Base-by-base conservation (phyloP, 2,888 invertebrate genomes). In the Melinaea marsaeus region DNA sequence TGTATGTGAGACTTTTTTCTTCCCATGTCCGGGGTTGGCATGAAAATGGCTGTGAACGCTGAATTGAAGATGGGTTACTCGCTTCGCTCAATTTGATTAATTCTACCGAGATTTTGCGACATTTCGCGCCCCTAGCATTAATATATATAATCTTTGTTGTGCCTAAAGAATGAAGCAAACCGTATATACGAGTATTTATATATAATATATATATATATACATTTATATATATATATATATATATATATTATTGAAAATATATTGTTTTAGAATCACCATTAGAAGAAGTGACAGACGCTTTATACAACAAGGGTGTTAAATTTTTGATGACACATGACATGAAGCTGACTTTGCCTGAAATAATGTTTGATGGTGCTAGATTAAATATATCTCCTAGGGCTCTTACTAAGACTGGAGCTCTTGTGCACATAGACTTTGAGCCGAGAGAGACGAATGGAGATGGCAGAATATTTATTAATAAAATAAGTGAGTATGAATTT, bases 241-340 rank as follows among this genome's bases (percentile, higher is more conserved):
- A 13, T 13, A 51, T 51, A 32, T 22, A n/a, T 51, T 51, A 4
- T 32, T 9, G 3, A 32, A 9, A 51, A 4, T 7, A 22, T 13
- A 59, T 70, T 56, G 58, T 84, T 80, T 1, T 85, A 88, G 93
- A 92, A 80, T 91, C 93, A 32, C 94, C 94, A n/a, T 81, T 96
- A 61, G 94, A 95, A 85, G 95, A 95, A 85, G 93, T 96, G 13
- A 94, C 95, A 0, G 93, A 93, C 69, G 92, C 94, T 0, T 80
- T 96, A 0, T 94, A 94, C 74, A 93, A 92, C 55, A 95, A 94
- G 78, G 93, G 94, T 7, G 84, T 94, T 0, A 93, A 94, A 74
- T 96, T 96, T 75, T 85, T 96, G 34, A 94, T 95, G 81, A 95
- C 95, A 0, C 95, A 96, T 72, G 95, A 96, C 76, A 88, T 96